Percentiles rank a stretch among this genome's conserved stretches.
Evolutionary conservation across 1,140 invertebrate species (phyloP).

Genomic region (roundworm (Caenorhabditis elegans)): WBcel235 BX284603.4:3833001-3833500

Average conservation of each 20-base stretch:
- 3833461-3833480: constrained; percentile 38
- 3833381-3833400: constrained; percentile 50
- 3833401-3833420: constrained; percentile 50
- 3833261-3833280: neutral
- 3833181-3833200: neutral
- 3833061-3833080: constrained; percentile 17
- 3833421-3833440: constrained; percentile 50
- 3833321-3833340: constrained; percentile 29
- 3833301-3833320: neutral
- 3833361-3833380: too few species aligned
- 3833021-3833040: constrained; percentile 6
- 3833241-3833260: constrained; percentile 36
- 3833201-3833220: neutral
- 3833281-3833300: constrained; percentile 4
- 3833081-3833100: neutral
- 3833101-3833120: too few species aligned
- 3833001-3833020: constrained; percentile 18
- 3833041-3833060: constrained; percentile 30
- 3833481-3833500: neutral
- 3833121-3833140: too few species aligned
- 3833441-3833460: constrained; percentile 44
- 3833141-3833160: too few species aligned
- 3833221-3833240: constrained; percentile 18
- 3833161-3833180: neutral
- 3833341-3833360: too few species aligned